Evolutionary conservation across 2,113 vertebrate genomes (phyloP).

Genomic region (Mesocricetus auratus): DNA sequence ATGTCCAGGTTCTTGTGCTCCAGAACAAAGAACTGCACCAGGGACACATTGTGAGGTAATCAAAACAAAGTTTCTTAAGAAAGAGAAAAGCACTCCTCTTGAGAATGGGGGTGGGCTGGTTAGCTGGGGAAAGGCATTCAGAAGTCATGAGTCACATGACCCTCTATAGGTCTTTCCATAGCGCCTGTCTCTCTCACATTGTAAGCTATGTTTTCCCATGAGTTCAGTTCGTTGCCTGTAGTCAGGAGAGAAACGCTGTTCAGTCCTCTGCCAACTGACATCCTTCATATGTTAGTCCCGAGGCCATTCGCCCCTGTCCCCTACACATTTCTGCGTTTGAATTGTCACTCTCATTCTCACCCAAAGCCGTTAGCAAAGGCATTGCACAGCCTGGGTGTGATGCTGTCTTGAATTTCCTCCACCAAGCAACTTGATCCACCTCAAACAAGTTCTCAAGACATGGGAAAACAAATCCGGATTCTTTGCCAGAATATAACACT

Average conservation of each 20-base stretch:
- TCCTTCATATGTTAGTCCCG: background rate
- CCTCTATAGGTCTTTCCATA: background rate
- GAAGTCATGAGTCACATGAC: background rate
- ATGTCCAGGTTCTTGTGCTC: background rate
- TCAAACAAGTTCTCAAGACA: background rate
- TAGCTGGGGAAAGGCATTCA: background rate
- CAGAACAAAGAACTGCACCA: background rate
- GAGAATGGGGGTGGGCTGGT: background rate
- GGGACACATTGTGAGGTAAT: background rate
- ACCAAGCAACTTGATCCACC: background rate
- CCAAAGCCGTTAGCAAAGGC: background rate
- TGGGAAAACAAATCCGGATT: background rate
- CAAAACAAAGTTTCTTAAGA: background rate
- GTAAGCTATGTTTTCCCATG: background rate
- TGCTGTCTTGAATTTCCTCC: background rate
- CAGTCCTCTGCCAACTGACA: background rate
- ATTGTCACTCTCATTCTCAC: background rate
- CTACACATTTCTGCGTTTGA: background rate
- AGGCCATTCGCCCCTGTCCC: background rate
- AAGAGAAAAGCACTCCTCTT: background rate
- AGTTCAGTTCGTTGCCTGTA: background rate
- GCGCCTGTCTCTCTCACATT: background rate
- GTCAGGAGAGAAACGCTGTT: background rate
- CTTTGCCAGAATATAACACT: background rate
- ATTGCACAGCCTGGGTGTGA: background rate